Evolutionary conservation across 1,140 invertebrate genomes (phyloP), one percentile per base, ranked within the genome.

Genomic region (Papilio polyxenes): DNA sequence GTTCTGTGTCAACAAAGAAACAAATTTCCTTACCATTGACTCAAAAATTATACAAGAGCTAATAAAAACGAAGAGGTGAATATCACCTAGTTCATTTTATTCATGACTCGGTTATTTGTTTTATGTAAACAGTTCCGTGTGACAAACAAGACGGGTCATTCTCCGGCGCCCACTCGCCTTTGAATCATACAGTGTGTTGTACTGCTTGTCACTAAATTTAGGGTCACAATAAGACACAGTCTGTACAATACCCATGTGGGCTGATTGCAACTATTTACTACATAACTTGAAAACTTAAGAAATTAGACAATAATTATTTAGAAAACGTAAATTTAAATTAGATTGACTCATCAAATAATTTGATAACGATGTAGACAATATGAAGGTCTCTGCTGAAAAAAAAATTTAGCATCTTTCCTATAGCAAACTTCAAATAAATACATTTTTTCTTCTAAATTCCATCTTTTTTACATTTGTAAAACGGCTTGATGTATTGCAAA

Each of bases 171-270:
- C 80, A 84, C 83, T 37, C 49, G 74, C 69, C 56, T 40, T 78
- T 84, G 81, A 84, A 77, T 82, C 83, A 84, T 37, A 51, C 20
- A 75, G 72, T 82, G 76, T 49, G 31, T 79, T 80, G 83, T 84
- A 79, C 76, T 78, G 79, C 11, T 56, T 53, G 59, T 17, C 77
- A 79, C 13, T 48, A 72, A 48, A 53, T 53, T 40, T 11, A 78
- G 76, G 56, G 51, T 78, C 51, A 78, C 20, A 78, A 20, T 15
- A 23, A 56, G 53, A 31, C 76, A 40, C 20, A 17, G 11, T 31
- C 23, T 20, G 15, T n/a, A 62, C 53, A 78, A 59, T n/a, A 37
- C 31, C 51, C 53, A 78, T 31, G 76, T 78, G 53, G 76, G 76
- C 6, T 44, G 51, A 40, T 37, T 74, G 37, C 23, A 31, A n/a